These are phyloP conservation scores for Butorides virescens DNA, from an alignment of 2,113 vertebrate genomes.

Conservation along the genomic window DNA sequence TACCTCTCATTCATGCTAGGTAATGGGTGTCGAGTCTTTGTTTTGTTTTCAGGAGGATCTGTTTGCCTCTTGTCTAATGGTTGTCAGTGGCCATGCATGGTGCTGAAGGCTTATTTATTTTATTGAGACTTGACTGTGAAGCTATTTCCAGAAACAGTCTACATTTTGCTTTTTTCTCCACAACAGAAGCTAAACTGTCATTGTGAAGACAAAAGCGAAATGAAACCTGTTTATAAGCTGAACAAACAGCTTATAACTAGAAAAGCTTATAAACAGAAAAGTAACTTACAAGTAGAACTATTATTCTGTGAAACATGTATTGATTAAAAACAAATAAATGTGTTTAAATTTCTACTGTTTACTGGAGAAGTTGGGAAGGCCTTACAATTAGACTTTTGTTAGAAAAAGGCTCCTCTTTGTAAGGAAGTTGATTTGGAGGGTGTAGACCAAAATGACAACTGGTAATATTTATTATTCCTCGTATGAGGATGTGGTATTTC, in stretches of 20 bases:
- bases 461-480: not conserved
- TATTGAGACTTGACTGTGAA: not conserved
- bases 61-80: not conserved
- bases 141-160: not conserved
- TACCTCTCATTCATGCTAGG: slow-evolving; percentile 91
- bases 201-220: not conserved
- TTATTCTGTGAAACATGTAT: rapidly evolving
- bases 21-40: slow-evolving; percentile 26
- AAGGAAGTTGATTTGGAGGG: not conserved
- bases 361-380: not conserved
- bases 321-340: not conserved
- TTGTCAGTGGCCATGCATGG: not conserved
- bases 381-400: not conserved
- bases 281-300: not conserved
- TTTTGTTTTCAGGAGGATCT: not conserved
- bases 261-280: not conserved
- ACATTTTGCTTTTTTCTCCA: rapidly evolving
- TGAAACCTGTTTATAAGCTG: not conserved
- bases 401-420: not conserved
- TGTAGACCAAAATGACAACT: not conserved
- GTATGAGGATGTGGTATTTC: not conserved
- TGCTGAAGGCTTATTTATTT: not conserved
- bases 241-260: not conserved
- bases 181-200: not conserved
- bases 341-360: not conserved